Percentiles rank a stretch among this genome's conserved stretches.
phyloP scores from a whole-genome alignment of 1,140 invertebrate species.

The Drosophila chauvacae region DNA sequence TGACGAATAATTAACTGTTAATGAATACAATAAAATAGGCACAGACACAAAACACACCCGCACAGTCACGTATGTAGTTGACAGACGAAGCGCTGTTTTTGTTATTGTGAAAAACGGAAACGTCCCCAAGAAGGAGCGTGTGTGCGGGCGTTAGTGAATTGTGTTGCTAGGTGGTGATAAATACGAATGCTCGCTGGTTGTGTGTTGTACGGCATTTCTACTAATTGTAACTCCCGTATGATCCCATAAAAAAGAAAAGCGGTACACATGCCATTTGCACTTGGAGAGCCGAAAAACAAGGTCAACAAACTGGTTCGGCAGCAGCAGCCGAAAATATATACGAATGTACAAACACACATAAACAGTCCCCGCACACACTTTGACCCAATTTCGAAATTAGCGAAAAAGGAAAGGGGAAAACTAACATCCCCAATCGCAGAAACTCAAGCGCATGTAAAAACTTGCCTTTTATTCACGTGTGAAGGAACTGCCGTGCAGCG shows the following conservation, averaged over 20 bases:
- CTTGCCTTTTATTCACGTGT: conserved; percentile 63
- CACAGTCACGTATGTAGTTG: conserved; percentile 2
- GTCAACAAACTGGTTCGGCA: conserved; percentile 78
- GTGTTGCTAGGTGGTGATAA: conserved; percentile 54
- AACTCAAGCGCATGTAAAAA: conserved; percentile 23
- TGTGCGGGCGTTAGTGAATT: background rate
- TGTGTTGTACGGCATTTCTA: conserved; percentile 35
- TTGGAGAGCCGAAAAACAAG: conserved; percentile 72
- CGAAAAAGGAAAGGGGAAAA: conserved; percentile 43
- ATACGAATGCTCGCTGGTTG: conserved; percentile 9
- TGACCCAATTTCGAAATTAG: conserved; percentile 74
- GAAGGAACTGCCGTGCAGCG: conserved; percentile 9
- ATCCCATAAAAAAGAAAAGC: conserved; percentile 54
- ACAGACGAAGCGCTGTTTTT: conserved; percentile 17
- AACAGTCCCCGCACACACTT: conserved; percentile 58
- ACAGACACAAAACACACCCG: conserved; percentile 3
- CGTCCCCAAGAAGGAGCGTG: conserved; percentile 39
- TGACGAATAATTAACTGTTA: conserved; percentile 26
- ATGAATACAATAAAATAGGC: conserved; percentile 36
- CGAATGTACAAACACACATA: conserved; percentile 10
- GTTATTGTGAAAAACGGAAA: conserved; percentile 44
- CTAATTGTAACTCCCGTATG: conserved; percentile 37
- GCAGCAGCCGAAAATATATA: conserved; percentile 43
- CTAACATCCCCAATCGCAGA: conserved; percentile 19
- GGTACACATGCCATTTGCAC: conserved; percentile 67